These are phyloP conservation scores for Puntigrus tetrazona DNA, from an alignment of 2,113 vertebrate genomes.

Conservation along the genomic window DNA sequence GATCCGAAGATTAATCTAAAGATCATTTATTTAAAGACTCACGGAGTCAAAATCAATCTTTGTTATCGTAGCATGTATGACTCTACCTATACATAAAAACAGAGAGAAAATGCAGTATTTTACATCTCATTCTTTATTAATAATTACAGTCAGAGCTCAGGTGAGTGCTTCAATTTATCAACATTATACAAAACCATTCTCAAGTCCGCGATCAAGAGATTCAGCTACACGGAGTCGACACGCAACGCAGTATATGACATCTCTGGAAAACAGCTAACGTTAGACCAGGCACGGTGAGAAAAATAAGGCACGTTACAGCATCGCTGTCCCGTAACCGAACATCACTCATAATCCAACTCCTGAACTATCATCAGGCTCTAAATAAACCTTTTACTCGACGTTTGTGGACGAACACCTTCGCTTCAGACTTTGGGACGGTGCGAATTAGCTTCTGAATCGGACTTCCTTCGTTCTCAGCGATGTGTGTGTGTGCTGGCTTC, in stretches of 20 bases:
- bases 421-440: not conserved
- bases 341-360: no score
- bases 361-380: not conserved
- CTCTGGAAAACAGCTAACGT: not conserved
- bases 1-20: not conserved
- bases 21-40: not conserved
- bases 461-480: not conserved
- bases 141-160: not conserved
- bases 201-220: not conserved
- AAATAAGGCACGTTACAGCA: not conserved
- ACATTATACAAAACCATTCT: constrained; percentile 3
- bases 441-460: not conserved
- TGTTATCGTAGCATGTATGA: not conserved
- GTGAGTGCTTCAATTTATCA: not conserved
- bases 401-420: not conserved
- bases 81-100: not conserved
- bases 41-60: not conserved
- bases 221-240: not conserved
- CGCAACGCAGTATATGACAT: not conserved
- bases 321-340: not conserved
- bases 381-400: not conserved
- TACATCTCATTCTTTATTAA: not conserved
- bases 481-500: constrained; percentile 19
- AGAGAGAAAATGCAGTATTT: not conserved
- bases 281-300: not conserved